Base-by-base conservation (phyloP, 2,113 vertebrate species). In the Macaca nemestrina region DNA sequence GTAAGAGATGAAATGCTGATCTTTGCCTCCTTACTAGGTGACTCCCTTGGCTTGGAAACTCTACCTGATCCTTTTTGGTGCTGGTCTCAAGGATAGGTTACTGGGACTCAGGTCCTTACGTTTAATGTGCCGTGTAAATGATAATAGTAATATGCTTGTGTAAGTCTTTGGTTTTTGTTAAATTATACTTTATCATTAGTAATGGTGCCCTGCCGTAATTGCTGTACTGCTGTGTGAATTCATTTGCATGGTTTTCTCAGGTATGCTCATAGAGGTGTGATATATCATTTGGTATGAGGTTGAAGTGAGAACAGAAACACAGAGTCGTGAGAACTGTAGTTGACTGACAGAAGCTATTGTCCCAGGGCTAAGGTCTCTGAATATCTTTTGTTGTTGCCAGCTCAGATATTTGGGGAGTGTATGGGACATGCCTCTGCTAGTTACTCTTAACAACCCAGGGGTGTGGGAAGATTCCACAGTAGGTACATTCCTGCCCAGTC, bases 1-100 rank as follows among this genome's bases (percentile, higher is more conserved):
- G 99, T 99, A 98, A 98, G 99, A 73, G 14, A 59, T 0, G 25
- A 43, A n/a, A 35, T 25, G 38, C 43, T 87, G 48, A 32, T 80
- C 67, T 92, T 64, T 87, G 43, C 67, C 64, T 79, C 78, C 57
- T 89, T 87, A 45, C n/a, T 23, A 35, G 61, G 17, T 86, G 38
- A 38, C 50, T 92, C 27, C 40, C 61, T 88, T 80, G 30, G 27
- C 55, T 25, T 38, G 18, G 76, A 84, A 72, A 50, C 52, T 61
- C 35, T 59, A 8, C n/a, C 5, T 61, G 64, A 43, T 59, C 57
- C 4, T 96, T 90, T 90, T 90, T 78, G 35, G 43, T 85, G 7
- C 35, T 93, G 80, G 55, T 72, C 43, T 94, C 64, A 85, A 75
- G 88, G 55, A n/a, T 50, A 50, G 61, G 68, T 52, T 55, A 17